Evolutionary conservation across 2,113 vertebrate genomes (phyloP).

Genomic region (Mesocricetus auratus): DNA sequence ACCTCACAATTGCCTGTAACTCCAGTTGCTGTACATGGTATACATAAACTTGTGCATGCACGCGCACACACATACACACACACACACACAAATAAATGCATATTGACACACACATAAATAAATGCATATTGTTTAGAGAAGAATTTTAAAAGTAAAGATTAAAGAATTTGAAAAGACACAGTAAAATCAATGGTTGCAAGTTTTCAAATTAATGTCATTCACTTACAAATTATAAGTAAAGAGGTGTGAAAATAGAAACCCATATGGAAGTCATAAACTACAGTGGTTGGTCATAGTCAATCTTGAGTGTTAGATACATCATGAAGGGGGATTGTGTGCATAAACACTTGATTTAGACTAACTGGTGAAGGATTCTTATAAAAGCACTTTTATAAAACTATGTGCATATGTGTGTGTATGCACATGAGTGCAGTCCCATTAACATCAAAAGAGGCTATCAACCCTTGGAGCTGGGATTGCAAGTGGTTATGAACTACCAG

Average conservation of each 20-base stretch:
- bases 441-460: neutral
- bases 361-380: fast-evolving
- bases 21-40: neutral
- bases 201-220: neutral
- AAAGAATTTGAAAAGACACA: neutral
- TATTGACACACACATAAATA: neutral
- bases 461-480: neutral
- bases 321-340: neutral
- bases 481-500: neutral
- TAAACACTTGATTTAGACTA: neutral
- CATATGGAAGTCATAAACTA: neutral
- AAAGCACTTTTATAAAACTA: neutral
- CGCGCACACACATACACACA: neutral
- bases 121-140: neutral
- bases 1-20: neutral
- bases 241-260: neutral
- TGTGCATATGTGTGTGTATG: neutral
- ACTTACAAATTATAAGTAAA: neutral
- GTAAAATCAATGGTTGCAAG: neutral
- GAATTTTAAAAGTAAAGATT: neutral
- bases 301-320: fast-evolving
- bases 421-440: neutral
- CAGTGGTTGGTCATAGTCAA: fast-evolving
- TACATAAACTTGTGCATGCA: neutral
- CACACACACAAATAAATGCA: neutral